These are phyloP conservation scores for Patella vulgata DNA, from an alignment of 1,140 invertebrate genomes.

Conservation along the genomic window DNA sequence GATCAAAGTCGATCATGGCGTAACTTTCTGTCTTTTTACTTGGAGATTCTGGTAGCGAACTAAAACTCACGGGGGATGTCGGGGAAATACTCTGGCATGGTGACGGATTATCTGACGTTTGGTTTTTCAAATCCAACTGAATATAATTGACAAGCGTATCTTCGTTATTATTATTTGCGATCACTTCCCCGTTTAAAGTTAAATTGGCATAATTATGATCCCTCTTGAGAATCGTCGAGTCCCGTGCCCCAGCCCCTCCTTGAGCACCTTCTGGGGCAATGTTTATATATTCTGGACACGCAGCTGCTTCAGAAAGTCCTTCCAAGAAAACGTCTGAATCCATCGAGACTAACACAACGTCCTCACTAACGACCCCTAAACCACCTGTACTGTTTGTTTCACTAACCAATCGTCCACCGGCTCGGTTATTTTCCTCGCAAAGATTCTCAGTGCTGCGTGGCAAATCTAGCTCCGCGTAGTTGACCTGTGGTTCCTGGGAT, in stretches of 20 bases:
- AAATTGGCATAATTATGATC: conserved; percentile 47
- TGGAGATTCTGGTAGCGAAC: conserved; percentile 49
- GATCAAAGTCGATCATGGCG: conserved; percentile 93
- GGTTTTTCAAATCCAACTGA: conserved; percentile 77
- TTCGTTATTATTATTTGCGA: conserved; percentile 10
- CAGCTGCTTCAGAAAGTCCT: conserved; percentile 14
- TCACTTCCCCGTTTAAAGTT: conserved; percentile 15
- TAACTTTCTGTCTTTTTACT: conserved; percentile 76
- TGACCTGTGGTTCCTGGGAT: conserved; percentile 30
- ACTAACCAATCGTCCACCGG: conserved; percentile 2
- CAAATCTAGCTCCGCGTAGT: conserved; percentile 53
- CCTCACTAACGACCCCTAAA: conserved; percentile 23
- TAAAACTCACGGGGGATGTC: conserved; percentile 69
- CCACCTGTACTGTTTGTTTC: conserved; percentile 14
- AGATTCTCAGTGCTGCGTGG: conserved; percentile 45
- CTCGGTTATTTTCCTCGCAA: conserved; percentile 16
- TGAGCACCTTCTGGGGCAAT: conserved; percentile 28
- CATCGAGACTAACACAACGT: conserved; percentile 33
- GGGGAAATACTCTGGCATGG: conserved; percentile 59
- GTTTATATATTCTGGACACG: conserved; percentile 46
- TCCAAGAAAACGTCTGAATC: conserved; percentile 25
- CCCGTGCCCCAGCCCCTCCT: not conserved
- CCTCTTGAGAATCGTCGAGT: not conserved
- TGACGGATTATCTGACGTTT: conserved; percentile 31
- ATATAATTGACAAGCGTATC: conserved; percentile 77